phyloP scores from a whole-genome alignment of 2,888 invertebrate species.

The Asteroscopus sphinx region DNA sequence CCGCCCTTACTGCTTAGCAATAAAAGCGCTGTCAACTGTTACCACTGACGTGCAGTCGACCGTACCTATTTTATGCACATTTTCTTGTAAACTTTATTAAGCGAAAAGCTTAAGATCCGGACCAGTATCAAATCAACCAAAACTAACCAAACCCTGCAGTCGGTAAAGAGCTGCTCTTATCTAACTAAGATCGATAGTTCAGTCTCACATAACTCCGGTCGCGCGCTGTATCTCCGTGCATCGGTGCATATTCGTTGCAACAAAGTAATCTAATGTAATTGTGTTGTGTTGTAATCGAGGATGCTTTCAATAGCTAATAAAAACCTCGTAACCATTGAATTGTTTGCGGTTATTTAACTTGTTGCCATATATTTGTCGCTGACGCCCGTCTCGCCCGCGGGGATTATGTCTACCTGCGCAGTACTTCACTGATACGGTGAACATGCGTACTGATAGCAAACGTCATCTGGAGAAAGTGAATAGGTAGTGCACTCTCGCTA shows the following conservation, averaged over 20 bases:
- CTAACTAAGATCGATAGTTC: constrained; percentile 61
- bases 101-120: constrained; percentile 3
- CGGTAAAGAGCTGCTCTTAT: constrained; percentile 60
- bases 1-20: too few species aligned
- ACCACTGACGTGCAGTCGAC: too few species aligned
- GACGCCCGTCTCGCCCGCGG: constrained; percentile 7
- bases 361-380: constrained; percentile 26
- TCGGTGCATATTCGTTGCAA: constrained; percentile 61
- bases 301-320: constrained; percentile 50
- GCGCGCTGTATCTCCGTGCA: constrained; percentile 64
- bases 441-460: constrained; percentile 40
- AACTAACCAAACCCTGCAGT: constrained; percentile 44
- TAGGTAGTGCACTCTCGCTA: constrained; percentile 21
- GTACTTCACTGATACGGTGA: constrained; percentile 21
- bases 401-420: constrained; percentile 40
- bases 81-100: constrained; percentile 5
- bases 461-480: constrained; percentile 36
- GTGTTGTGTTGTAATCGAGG: constrained; percentile 31
- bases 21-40: too few species aligned
- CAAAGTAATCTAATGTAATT: constrained; percentile 40
- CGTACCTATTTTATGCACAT: too few species aligned
- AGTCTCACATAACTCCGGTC: constrained; percentile 59
- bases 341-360: constrained; percentile 36
- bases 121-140: constrained; percentile 11
- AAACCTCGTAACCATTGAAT: constrained; percentile 32